A percentile compares a stretch with the other conserved stretches of the same genome.
These are phyloP conservation scores for Willowsia nigromaculata DNA, from an alignment of 2,888 invertebrate genomes.

Conservation along the genomic window DNA sequence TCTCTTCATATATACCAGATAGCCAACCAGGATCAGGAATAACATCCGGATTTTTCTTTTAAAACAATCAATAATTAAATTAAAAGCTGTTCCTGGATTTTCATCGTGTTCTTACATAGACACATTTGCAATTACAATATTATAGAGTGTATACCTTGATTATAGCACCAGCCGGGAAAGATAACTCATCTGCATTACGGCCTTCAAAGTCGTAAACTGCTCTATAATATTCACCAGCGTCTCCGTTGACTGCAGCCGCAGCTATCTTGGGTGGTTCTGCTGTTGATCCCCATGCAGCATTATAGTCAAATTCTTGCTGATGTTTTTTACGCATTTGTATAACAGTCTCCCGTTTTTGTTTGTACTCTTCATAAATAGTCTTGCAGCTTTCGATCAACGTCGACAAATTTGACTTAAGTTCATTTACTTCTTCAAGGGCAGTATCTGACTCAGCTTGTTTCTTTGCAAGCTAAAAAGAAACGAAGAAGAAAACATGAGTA, in stretches of 20 bases:
- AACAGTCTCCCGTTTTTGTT: slow-evolving; percentile 79
- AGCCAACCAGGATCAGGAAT: slow-evolving; percentile 97
- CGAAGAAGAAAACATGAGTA: not conserved
- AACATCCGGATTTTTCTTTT: slow-evolving; percentile 72
- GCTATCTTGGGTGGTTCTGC: slow-evolving; percentile 80
- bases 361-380: slow-evolving; percentile 79
- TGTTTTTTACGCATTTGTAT: slow-evolving; percentile 77
- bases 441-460: slow-evolving; percentile 81
- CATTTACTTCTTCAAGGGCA: slow-evolving; percentile 76
- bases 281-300: slow-evolving; percentile 85
- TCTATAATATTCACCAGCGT: slow-evolving; percentile 84
- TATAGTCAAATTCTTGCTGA: slow-evolving; percentile 79
- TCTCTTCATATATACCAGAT: slow-evolving; percentile 93
- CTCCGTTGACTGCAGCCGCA: slow-evolving; percentile 79
- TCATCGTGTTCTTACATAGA: not conserved
- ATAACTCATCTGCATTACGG: slow-evolving; percentile 94
- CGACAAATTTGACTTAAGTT: slow-evolving; percentile 77
- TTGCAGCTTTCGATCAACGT: slow-evolving; percentile 79
- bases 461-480: slow-evolving; percentile 81
- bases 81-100: not conserved
- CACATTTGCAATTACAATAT: not conserved
- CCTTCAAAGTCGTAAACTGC: slow-evolving; percentile 97
- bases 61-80: not conserved
- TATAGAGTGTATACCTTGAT: slow-evolving; percentile 84
- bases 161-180: slow-evolving; percentile 95